Evolutionary conservation across 2,888 invertebrate genomes (phyloP), one percentile per base, ranked within the genome.

Genomic region (Drosophila greeni): DNA sequence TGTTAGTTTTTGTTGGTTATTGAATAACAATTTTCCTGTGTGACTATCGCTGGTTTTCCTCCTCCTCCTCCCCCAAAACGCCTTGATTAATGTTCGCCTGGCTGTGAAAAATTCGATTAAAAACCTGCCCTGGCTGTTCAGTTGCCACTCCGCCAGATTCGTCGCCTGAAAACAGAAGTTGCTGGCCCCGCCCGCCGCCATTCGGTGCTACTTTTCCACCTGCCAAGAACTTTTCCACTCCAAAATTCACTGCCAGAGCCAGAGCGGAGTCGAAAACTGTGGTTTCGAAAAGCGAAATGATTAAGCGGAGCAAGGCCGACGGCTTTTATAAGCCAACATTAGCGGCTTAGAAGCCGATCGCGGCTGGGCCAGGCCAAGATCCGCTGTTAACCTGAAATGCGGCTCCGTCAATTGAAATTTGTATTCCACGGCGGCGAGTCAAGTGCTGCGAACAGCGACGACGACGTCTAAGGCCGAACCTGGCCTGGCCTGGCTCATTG

Each of bases 281-380:
- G 56, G 45, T 49, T 65, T 54, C 48, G 40, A 65, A 52, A 56
- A 53, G 2, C 20, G 34, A 53, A 61, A 43, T 42, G 23, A 48
- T 24, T 37, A 57, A 70, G 70, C 70, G 48, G 82, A 70, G 75
- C 81, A 81, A 81, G 81, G 83, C 72, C 66, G 73, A 66, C 83
- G 59, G 64, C 78, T 70, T 73, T 53, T 69, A 34, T n/a, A 62
- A 64, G 62, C 40, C 40, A 42, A 42, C 42, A 34, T 16, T 18
- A 24, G 20, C 20, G 29, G 24, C 52, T 54, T 66, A 72, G 72
- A 77, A 75, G 55, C 56, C 18, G 34, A 12, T 23, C 34, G 49
- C 23, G 55, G 36, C 49, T 40, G 42, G 56, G 52, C 56, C 42
- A 55, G 29, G 59, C 36, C 58, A 43, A 59, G 59, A 59, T 43